Evolutionary conservation across 2,797 vertebrate genomes (phyloP).

Genomic region (Microcaecilia unicolor): DNA sequence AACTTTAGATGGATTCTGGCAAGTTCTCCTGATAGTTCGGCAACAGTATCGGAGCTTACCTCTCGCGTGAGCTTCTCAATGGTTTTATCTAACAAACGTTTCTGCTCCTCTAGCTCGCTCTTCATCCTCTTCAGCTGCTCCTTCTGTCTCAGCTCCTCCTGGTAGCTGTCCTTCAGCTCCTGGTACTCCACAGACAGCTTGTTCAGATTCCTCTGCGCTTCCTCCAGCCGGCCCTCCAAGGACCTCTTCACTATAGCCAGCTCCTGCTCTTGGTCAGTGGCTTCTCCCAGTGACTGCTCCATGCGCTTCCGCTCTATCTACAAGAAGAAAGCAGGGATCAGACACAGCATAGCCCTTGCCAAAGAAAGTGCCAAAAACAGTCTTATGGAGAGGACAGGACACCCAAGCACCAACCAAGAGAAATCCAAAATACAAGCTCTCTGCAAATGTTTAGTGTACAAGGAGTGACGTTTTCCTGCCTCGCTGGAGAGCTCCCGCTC

Average conservation of each 20-base stretch:
- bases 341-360: too few relatives aligned
- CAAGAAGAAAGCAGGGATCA: neutral
- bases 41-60: too few relatives aligned
- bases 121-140: slow-evolving; percentile 68
- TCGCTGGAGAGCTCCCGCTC: too few relatives aligned
- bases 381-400: too few relatives aligned
- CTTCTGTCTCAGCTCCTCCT: slow-evolving; percentile 76
- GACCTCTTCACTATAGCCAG: slow-evolving; percentile 63
- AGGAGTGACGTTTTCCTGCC: too few relatives aligned
- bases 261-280: slow-evolving; percentile 57
- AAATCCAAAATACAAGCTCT: too few relatives aligned
- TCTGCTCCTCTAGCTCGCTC: slow-evolving; percentile 83
- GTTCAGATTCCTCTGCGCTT: slow-evolving; percentile 53
- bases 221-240: slow-evolving; percentile 73
- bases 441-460: neutral
- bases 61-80: slow-evolving; percentile 83
- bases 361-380: too few relatives aligned
- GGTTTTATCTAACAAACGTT: slow-evolving; percentile 72
- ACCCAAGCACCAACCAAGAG: too few relatives aligned
- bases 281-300: slow-evolving; percentile 47
- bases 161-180: slow-evolving; percentile 57
- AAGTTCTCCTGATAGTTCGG: too few relatives aligned
- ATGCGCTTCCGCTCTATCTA: slow-evolving; percentile 56
- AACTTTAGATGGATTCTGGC: too few relatives aligned
- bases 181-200: slow-evolving; percentile 71